These are phyloP conservation scores for Porphyrio hochstetteri DNA, from an alignment of 2,113 vertebrate species.

Conservation along the genomic window DNA sequence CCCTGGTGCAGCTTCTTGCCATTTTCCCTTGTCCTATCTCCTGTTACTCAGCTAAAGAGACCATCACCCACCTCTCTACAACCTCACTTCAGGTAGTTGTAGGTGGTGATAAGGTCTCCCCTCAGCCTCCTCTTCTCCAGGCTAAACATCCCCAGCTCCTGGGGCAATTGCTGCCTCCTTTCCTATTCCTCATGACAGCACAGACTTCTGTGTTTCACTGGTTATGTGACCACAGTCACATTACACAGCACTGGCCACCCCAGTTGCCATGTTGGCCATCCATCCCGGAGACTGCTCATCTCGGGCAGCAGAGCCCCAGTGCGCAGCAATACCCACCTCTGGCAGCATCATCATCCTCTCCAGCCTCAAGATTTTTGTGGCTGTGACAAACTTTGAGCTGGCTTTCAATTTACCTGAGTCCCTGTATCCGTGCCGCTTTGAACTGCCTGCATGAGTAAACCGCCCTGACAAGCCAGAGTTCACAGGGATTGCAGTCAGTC, in stretches of 20 bases:
- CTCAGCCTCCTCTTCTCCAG: too few species aligned
- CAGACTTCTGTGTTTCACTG: neutral
- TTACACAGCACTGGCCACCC: neutral
- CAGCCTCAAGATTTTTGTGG: neutral
- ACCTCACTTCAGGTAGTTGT: too few species aligned
- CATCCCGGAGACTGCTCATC: neutral
- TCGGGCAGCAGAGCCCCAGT: fast-evolving
- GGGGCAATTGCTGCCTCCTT: neutral
- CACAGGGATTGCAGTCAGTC: neutral
- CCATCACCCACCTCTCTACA: too few species aligned
- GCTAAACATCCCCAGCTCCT: too few species aligned
- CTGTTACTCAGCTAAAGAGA: too few species aligned
- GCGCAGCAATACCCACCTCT: fast-evolving
- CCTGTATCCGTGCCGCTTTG: neutral
- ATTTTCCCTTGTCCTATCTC: too few species aligned
- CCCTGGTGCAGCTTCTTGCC: too few species aligned
- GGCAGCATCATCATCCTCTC: neutral
- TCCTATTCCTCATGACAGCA: neutral
- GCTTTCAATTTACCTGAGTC: neutral
- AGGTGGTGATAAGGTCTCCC: too few species aligned
- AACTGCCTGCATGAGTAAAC: neutral
- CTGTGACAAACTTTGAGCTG: neutral
- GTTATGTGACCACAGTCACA: neutral
- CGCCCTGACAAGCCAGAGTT: neutral
- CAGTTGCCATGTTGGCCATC: neutral